Conservation (phyloP, 2,113 vertebrate genomes). For the Neotragus pygmaeus region DNA sequence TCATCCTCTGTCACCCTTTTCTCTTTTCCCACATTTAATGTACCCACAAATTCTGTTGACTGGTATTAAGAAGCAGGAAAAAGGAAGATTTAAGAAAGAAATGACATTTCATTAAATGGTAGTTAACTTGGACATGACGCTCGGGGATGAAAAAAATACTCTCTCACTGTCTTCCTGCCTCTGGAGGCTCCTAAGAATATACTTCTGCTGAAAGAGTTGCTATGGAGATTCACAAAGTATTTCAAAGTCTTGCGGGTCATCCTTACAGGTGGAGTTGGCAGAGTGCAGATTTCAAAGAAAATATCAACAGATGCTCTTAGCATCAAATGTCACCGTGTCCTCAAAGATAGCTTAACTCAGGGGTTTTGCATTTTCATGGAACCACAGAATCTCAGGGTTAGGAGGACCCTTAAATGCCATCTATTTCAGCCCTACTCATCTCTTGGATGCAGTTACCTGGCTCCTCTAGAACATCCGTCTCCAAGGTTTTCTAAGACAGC, state of each 20-base stretch:
- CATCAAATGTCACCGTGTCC: conserved; percentile 53
- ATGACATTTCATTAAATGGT: background rate
- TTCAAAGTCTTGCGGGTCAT: conserved; percentile 2
- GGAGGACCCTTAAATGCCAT: conserved; percentile 34
- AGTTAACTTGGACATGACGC: background rate
- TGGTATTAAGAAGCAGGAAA: background rate
- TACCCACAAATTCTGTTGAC: background rate
- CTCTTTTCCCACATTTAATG: background rate
- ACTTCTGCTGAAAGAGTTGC: conserved; percentile 32
- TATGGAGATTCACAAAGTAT: conserved; percentile 59
- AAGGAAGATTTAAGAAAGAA: background rate
- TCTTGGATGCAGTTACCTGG: background rate
- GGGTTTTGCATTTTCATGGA: background rate
- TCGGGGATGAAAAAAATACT: background rate
- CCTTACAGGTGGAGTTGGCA: conserved; percentile 34
- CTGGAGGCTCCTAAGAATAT: background rate
- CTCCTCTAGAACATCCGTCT: background rate
- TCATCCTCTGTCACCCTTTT: background rate
- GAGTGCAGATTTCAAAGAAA: conserved; percentile 60
- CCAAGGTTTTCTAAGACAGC: background rate
- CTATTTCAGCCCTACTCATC: background rate
- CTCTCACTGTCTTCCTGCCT: background rate
- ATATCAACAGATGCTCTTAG: conserved; percentile 62
- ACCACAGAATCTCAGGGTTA: background rate
- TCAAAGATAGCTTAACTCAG: conserved; percentile 49